Percentiles rank a stretch among this genome's conserved stretches.
phyloP scores from a whole-genome alignment of 1,140 invertebrate species.

The Pentalonia nigronervosa region DNA sequence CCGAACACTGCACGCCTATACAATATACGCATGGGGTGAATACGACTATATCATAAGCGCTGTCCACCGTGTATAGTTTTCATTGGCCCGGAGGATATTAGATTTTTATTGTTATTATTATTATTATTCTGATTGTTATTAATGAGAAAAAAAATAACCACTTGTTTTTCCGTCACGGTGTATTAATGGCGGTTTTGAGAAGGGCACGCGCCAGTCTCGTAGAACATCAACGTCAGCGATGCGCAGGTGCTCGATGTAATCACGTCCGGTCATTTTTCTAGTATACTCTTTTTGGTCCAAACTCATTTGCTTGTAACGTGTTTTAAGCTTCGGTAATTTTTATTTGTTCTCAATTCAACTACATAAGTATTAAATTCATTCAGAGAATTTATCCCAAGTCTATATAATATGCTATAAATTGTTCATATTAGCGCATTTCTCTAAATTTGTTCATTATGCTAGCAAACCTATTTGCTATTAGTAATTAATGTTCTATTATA shows the following conservation, averaged over 20 bases:
- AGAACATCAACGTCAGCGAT: not conserved
- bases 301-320: not conserved
- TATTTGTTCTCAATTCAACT: not conserved
- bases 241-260: conserved; percentile 36
- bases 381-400: not conserved
- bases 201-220: conserved; percentile 48
- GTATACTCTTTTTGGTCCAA: not conserved
- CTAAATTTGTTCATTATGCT: too few relatives aligned
- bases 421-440: too few relatives aligned
- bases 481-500: not conserved
- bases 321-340: not conserved
- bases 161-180: conserved; percentile 37
- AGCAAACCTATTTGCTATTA: not conserved
- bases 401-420: too few relatives aligned
- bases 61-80: not conserved
- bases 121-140: not conserved
- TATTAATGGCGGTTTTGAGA: conserved; percentile 40
- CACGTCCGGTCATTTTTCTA: conserved; percentile 52
- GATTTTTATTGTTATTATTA: conserved; percentile 27
- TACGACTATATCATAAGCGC: not conserved
- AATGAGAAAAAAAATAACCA: conserved; percentile 19
- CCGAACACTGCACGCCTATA: not conserved
- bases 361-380: not conserved
- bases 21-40: not conserved
- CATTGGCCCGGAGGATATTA: not conserved